These are phyloP conservation scores for Rhingia rostrata DNA, from an alignment of 2,888 invertebrate species.

Conservation along the genomic window DNA sequence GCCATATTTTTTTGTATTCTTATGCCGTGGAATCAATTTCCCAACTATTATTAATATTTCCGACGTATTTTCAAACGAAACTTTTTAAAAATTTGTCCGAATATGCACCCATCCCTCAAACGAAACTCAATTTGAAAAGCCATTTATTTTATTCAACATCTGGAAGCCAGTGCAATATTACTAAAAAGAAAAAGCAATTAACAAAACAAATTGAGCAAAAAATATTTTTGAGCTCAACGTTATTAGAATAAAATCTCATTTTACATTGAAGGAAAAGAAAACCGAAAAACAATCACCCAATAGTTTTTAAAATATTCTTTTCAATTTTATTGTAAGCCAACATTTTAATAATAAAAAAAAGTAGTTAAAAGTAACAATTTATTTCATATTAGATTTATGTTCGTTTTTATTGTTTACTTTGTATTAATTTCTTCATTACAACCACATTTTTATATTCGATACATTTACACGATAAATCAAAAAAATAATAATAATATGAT, in stretches of 20 bases:
- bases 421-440: conserved; percentile 9
- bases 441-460: conserved; percentile 71
- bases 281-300: neutral
- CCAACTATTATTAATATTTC: too few relatives aligned
- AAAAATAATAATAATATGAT: conserved; percentile 23
- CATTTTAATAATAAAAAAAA: conserved; percentile 48
- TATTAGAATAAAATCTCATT: neutral
- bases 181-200: neutral
- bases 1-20: too few relatives aligned
- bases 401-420: conserved; percentile 1
- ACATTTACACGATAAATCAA: conserved; percentile 54
- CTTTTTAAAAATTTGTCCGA: too few relatives aligned
- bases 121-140: too few relatives aligned
- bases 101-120: too few relatives aligned
- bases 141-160: too few relatives aligned
- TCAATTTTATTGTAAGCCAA: conserved; percentile 4
- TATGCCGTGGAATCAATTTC: too few relatives aligned
- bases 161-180: neutral
- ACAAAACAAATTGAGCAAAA: neutral
- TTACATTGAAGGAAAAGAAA: neutral
- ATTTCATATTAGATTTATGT: conserved; percentile 3
- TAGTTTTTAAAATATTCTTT: neutral
- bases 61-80: too few relatives aligned
- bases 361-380: conserved; percentile 44
- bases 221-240: neutral